Conservation (phyloP, 2,113 vertebrate species). For the Rissa tridactyla region DNA sequence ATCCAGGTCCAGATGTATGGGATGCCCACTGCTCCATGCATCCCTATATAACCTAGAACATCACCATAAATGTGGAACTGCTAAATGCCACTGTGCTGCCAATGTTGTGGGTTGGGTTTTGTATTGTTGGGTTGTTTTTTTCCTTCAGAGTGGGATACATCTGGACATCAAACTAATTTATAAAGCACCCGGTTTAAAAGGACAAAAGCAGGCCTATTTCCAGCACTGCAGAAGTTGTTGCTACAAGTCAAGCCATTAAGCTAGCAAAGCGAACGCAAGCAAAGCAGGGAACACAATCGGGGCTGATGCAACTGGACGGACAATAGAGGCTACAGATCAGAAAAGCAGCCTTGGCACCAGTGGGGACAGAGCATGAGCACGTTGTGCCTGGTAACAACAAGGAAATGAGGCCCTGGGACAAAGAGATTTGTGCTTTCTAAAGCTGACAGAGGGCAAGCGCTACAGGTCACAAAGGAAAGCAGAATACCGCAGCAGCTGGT, state of each 20-base stretch:
- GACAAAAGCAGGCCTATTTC: neutral
- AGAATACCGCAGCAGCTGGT: neutral
- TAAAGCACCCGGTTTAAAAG: neutral
- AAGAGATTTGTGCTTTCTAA: slow-evolving; percentile 50
- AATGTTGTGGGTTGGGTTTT: neutral
- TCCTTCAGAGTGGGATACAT: neutral
- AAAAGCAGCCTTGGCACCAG: slow-evolving; percentile 43
- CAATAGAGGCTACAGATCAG: slow-evolving; percentile 57
- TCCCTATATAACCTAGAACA: neutral
- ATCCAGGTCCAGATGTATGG: neutral
- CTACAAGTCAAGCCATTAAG: neutral
- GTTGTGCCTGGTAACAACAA: slow-evolving; percentile 51
- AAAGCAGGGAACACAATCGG: neutral
- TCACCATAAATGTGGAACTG: accelerated
- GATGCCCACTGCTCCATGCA: neutral
- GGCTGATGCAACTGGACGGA: slow-evolving; percentile 41
- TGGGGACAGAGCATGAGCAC: slow-evolving; percentile 19
- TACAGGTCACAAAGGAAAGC: slow-evolving; percentile 21
- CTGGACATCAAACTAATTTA: neutral
- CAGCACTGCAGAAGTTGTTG: neutral
- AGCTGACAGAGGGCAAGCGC: neutral
- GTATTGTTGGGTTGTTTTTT: too few species aligned
- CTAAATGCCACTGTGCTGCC: neutral
- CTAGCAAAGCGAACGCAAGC: neutral
- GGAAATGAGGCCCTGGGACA: slow-evolving; percentile 29